Conservation (phyloP, 2,797 vertebrate species). For the Sebastiscus tertius region DNA sequence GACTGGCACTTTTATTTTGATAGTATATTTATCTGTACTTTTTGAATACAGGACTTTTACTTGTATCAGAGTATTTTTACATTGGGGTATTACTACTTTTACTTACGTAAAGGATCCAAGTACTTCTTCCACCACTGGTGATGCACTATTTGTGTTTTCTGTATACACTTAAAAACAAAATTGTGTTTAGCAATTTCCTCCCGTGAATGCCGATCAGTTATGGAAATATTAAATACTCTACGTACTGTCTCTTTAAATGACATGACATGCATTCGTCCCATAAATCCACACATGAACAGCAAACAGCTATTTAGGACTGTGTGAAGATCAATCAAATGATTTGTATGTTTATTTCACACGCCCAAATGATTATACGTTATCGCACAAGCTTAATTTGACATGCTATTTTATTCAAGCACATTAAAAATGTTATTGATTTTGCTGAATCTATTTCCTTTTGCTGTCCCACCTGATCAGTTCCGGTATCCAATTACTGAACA, state of each 20-base stretch:
- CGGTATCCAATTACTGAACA: slow-evolving; percentile 18
- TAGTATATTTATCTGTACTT: neutral
- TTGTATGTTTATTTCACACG: slow-evolving; percentile 1
- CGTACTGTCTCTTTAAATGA: slow-evolving; percentile 8
- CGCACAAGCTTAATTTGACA: neutral
- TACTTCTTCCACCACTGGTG: neutral
- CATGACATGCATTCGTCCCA: neutral
- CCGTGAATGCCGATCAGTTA: neutral
- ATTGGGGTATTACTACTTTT: neutral
- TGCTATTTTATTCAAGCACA: slow-evolving; percentile 14
- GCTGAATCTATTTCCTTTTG: slow-evolving; percentile 11
- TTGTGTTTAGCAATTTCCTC: neutral
- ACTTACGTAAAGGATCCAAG: neutral
- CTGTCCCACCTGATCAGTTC: slow-evolving; percentile 13
- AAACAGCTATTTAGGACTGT: neutral
- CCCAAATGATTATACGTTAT: slow-evolving; percentile 4
- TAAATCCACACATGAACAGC: slow-evolving; percentile 14
- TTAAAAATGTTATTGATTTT: slow-evolving; percentile 16
- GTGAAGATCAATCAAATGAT: slow-evolving; percentile 7
- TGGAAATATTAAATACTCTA: neutral
- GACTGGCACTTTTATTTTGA: too few relatives aligned
- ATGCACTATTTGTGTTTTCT: neutral
- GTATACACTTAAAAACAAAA: neutral
- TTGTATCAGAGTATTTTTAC: neutral
- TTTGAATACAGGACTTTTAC: neutral